Evolutionary conservation across 2,797 vertebrate species (phyloP).

Genomic region (Anguilla marmorata): DNA sequence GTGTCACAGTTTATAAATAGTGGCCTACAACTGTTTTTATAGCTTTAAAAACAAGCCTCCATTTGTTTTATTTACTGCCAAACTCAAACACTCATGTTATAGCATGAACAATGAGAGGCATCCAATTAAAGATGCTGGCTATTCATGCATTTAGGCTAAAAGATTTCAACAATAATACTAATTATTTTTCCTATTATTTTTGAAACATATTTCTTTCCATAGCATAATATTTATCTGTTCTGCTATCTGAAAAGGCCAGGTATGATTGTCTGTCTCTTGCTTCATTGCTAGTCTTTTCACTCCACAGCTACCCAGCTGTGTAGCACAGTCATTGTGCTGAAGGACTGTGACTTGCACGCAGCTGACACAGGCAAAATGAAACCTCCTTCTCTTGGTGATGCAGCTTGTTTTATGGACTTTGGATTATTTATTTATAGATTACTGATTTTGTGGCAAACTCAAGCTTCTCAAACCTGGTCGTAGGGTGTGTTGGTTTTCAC

Average conservation of each 20-base stretch:
- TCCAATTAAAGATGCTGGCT: neutral
- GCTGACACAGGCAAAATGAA: neutral
- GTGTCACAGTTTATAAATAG: neutral
- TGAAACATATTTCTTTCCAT: neutral
- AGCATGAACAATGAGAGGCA: neutral
- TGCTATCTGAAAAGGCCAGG: neutral
- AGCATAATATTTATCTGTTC: neutral
- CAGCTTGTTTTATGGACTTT: neutral
- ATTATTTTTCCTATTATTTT: neutral
- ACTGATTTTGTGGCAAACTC: no score
- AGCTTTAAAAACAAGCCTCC: neutral
- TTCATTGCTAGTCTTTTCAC: neutral
- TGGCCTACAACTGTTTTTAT: neutral
- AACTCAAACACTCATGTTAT: neutral
- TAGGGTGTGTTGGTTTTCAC: no score
- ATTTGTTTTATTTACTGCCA: neutral
- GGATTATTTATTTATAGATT: no score
- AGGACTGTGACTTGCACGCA: no score
- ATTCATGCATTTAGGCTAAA: neutral
- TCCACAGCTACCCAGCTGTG: no score
- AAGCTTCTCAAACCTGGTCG: no score
- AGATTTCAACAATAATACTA: neutral
- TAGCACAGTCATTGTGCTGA: no score
- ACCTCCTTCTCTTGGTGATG: neutral
- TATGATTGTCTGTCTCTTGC: neutral